Base-by-base conservation (phyloP, 1,140 invertebrate species). In the Sarcophaga bullata region DNA sequence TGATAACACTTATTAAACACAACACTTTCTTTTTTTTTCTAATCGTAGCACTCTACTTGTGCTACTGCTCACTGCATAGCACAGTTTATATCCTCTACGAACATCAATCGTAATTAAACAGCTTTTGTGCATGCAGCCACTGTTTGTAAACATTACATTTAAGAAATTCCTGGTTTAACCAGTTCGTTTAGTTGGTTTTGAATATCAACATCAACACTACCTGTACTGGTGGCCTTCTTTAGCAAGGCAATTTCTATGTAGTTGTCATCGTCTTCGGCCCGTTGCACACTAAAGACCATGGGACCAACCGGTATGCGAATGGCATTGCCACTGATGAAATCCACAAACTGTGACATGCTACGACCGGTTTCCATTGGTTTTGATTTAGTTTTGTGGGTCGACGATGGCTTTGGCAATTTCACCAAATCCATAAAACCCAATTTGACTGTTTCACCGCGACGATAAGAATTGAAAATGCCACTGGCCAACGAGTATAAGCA, bases 201-300 rank as follows among this genome's bases (percentile, higher is more conserved):
- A n/a, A n/a, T n/a, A n/a, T n/a, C 1, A 72, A 19, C n/a, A 73
- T 13, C 73, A 73, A 80, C 72, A 68, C 80, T 84, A 80, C 85
- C 84, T 83, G 86, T 88, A 82, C 85, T 86, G 73, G 84, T 82
- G 8, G 87, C 85, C 83, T 88, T 88, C 80, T 90, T 90, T 19
- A 89, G 82, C 47, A 90, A 82, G 6, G 89, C 88, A 84, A 90
- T 85, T 85, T 90, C 89, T 54, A 90, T 86, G 54, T 90, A 90
- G 68, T 90, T 87, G 80, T 84, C 86, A 80, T 90, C 87, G 19
- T 90, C 87, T 73, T 88, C 87, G n/a, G 89, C 86, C 6, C 88
- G 86, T 84, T 90, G 89, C 9, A 90, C 86, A 84, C 88, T 90
- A 37, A 90, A 89, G 8, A 90, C 87, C 87, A 90, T 88, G 9